Percentiles rank a stretch among this genome's conserved stretches.
Evolutionary conservation across 2,888 invertebrate species (phyloP).

Genomic region (Troilus luridus): DNA sequence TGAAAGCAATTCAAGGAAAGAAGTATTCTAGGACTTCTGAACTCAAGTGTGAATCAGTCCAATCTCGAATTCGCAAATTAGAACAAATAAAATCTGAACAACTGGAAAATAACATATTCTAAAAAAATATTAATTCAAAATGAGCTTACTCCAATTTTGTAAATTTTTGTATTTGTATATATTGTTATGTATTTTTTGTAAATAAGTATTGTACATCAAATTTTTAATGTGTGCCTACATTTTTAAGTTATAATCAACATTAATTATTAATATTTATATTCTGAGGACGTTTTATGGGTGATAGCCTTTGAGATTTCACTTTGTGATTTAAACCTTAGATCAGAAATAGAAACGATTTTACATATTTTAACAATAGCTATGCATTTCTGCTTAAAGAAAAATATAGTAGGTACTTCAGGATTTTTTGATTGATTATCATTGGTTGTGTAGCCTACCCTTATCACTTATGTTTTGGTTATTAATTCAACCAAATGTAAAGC

Average conservation of each 20-base stretch:
- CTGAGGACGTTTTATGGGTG: slow-evolving; percentile 44
- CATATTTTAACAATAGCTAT: background rate
- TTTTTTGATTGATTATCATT: no score
- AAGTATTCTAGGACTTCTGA: slow-evolving; percentile 71
- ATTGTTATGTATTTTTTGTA: slow-evolving; percentile 58
- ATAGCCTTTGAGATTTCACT: slow-evolving; percentile 32
- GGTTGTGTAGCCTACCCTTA: no score
- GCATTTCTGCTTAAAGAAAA: slow-evolving; percentile 1
- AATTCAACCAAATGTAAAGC: no score
- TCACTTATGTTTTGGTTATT: no score
- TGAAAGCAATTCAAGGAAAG: slow-evolving; percentile 69
- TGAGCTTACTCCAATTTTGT: slow-evolving; percentile 43
- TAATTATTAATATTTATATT: slow-evolving; percentile 58
- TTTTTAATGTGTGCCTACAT: slow-evolving; percentile 58
- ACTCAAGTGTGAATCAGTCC: slow-evolving; percentile 72
- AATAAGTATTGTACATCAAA: slow-evolving; percentile 57
- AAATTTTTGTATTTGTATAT: slow-evolving; percentile 50
- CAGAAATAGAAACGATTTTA: background rate
- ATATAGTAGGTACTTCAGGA: no score
- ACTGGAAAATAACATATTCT: slow-evolving; percentile 62
- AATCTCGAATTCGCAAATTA: slow-evolving; percentile 69
- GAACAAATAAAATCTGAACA: slow-evolving; percentile 61
- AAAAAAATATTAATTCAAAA: slow-evolving; percentile 12
- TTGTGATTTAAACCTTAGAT: slow-evolving; percentile 50
- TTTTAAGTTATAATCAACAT: slow-evolving; percentile 58